Conservation (phyloP, 1,140 invertebrate genomes). For the Danaus plexippus region DNA sequence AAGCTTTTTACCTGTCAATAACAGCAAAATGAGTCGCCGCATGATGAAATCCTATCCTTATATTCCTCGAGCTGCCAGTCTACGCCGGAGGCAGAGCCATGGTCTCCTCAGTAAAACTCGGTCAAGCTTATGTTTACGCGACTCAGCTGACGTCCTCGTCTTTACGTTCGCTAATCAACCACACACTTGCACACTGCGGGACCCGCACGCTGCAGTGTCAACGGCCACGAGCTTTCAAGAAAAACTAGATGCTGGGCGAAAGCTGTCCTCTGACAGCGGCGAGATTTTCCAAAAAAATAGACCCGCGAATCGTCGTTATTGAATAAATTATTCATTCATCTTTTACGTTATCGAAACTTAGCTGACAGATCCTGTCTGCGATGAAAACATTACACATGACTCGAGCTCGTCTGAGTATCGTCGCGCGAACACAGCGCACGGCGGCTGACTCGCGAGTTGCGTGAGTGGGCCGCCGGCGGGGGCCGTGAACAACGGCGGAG, state of each 20-base stretch:
- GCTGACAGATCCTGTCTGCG: conserved; percentile 46
- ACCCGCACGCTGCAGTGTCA: conserved; percentile 68
- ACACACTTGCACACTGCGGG: conserved; percentile 70
- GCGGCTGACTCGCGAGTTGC: conserved; percentile 64
- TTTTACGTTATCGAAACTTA: conserved; percentile 32
- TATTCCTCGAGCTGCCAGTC: conserved; percentile 26
- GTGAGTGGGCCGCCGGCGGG: conserved; percentile 46
- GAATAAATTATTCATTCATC: conserved; percentile 46
- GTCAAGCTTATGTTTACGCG: conserved; percentile 61
- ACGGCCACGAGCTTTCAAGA: conserved; percentile 62
- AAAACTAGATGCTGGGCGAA: conserved; percentile 60
- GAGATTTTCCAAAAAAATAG: not conserved
- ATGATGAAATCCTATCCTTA: conserved; percentile 40
- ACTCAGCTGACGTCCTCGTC: conserved; percentile 61
- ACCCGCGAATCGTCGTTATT: conserved; percentile 6
- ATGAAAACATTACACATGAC: conserved; percentile 67
- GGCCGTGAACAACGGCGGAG: conserved; percentile 27
- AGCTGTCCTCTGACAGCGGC: conserved; percentile 36
- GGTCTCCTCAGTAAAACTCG: conserved; percentile 37
- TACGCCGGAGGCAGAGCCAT: conserved; percentile 42
- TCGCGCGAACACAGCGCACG: conserved; percentile 59
- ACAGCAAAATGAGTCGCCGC: conserved; percentile 50
- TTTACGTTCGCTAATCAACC: conserved; percentile 58
- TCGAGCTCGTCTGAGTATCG: conserved; percentile 36
- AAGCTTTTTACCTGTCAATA: conserved; percentile 52